Conservation (phyloP, 2,797 vertebrate species). For the Myiothlypis coronata region DNA sequence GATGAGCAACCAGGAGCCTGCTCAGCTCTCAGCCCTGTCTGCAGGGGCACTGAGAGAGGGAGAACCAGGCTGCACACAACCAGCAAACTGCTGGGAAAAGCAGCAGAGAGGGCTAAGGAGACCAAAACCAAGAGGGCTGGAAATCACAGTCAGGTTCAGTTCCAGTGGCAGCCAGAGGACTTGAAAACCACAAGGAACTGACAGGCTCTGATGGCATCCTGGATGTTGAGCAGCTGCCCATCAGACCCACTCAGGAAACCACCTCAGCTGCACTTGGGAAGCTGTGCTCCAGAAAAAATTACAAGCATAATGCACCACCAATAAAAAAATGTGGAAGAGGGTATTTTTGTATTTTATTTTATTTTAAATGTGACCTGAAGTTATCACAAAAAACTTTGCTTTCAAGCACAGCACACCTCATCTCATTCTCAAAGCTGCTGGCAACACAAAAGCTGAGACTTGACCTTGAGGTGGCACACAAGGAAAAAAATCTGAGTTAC, state of each 20-base stretch:
- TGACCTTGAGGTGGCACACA: not conserved
- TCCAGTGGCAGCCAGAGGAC: not conserved
- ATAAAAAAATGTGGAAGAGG: not conserved
- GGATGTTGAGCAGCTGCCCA: not conserved
- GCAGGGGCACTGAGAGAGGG: not conserved
- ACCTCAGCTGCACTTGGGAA: not conserved
- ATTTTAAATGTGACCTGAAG: not conserved
- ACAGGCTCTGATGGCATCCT: not conserved
- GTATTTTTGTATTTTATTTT: not conserved
- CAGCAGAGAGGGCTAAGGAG: not conserved
- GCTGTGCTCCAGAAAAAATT: not conserved
- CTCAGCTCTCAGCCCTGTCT: not conserved
- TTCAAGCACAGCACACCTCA: not conserved
- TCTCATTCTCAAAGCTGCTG: not conserved
- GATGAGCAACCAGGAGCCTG: not conserved
- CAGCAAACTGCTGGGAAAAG: not conserved
- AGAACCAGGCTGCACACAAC: not conserved
- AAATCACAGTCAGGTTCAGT: not conserved
- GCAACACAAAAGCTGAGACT: not conserved
- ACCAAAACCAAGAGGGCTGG: not conserved
- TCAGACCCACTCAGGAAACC: not conserved
- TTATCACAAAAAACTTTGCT: not conserved
- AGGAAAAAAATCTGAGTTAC: not conserved
- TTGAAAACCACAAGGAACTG: not conserved
- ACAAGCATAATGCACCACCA: not conserved